A percentile compares a stretch with the other conserved stretches of the same genome.
These are phyloP conservation scores for Euzophera pinguis DNA, from an alignment of 2,888 invertebrate species.

Conservation along the genomic window DNA sequence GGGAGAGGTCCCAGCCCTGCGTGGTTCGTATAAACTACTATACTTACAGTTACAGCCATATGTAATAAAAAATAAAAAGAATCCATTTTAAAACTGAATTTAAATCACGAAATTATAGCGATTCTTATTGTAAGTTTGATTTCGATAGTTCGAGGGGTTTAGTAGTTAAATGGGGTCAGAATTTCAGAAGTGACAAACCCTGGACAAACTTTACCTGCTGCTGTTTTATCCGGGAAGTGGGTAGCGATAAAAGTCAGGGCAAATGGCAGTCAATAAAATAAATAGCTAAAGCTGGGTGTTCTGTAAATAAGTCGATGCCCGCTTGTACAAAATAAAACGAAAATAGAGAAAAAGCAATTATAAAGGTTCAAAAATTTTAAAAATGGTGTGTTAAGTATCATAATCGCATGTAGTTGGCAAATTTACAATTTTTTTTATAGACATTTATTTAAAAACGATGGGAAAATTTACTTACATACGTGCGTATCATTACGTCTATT, in stretches of 20 bases:
- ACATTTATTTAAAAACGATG: no score
- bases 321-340: neutral
- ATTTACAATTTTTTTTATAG: no score
- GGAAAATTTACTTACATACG: no score
- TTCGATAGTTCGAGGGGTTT: neutral
- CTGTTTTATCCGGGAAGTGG: constrained; percentile 73
- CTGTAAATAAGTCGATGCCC: constrained; percentile 76
- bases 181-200: constrained; percentile 14
- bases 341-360: neutral
- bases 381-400: no score
- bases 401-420: no score
- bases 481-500: no score
- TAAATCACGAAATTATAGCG: constrained; percentile 11
- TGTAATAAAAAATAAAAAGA: constrained; percentile 1
- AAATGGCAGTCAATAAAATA: constrained; percentile 80
- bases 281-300: constrained; percentile 77
- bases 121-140: neutral
- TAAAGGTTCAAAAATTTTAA: neutral
- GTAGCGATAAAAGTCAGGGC: constrained; percentile 76
- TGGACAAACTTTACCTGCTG: constrained; percentile 58
- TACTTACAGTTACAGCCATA: no score
- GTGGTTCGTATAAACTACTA: no score
- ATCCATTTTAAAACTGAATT: constrained; percentile 10
- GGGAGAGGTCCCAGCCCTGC: no score
- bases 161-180: constrained; percentile 11